These are phyloP conservation scores for Triplophysa yarkandensis DNA, from an alignment of 2,797 vertebrate species.

Conservation along the genomic window DNA sequence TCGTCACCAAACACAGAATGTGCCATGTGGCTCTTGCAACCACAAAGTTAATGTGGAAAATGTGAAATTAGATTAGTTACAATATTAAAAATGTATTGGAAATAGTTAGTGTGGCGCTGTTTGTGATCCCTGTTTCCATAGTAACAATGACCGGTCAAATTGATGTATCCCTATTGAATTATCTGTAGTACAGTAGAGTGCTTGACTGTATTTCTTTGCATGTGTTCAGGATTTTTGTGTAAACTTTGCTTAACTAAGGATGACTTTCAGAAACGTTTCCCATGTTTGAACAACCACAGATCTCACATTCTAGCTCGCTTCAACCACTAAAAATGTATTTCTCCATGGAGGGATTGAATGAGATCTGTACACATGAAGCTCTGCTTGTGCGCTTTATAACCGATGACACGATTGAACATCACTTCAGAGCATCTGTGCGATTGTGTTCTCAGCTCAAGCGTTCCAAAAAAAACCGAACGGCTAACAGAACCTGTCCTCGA, in stretches of 20 bases:
- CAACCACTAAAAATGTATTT: background rate
- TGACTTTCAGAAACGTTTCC: background rate
- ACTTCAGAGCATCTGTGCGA: constrained; percentile 31
- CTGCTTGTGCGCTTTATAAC: constrained; percentile 1
- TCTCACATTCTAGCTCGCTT: background rate
- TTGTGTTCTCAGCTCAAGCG: constrained; percentile 27
- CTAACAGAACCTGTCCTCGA: constrained; percentile 18
- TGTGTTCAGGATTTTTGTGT: background rate
- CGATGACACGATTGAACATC: constrained; percentile 10
- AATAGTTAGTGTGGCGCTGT: background rate
- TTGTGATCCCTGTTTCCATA: background rate
- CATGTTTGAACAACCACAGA: background rate
- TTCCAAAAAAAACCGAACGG: constrained; percentile 4
- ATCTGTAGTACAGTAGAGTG: background rate
- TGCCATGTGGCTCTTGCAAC: no score
- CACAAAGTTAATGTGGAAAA: background rate
- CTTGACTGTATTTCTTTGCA: background rate
- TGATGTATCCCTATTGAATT: background rate
- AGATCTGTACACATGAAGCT: background rate
- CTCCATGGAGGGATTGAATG: background rate
- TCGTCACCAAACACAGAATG: no score
- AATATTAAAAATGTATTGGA: background rate
- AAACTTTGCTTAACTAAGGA: background rate
- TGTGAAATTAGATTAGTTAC: background rate
- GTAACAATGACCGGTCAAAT: background rate